Base-by-base conservation (phyloP, 2,888 invertebrate species). In the Epiblema foenella region DNA sequence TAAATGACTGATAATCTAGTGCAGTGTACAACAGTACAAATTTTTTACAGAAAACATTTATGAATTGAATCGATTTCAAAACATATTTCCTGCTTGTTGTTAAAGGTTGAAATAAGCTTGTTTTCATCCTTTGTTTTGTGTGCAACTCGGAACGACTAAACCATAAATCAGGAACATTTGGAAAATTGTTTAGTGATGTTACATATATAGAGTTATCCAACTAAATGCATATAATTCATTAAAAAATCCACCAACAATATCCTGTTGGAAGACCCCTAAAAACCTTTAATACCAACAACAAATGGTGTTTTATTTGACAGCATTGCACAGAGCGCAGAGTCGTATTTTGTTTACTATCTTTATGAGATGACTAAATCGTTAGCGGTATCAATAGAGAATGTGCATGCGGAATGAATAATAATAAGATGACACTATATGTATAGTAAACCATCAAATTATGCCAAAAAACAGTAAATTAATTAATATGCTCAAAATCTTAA, bases 361-460 rank as follows among this genome's bases (percentile, higher is more conserved):
- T 42, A 17, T 59, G 52, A 54, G 42, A 59, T 12, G 52, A 42
- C 52, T 69, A 57, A n/a, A 29, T 52, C 59, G 42, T 39, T 54
- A 46, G 52, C 29, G 58, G 59, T 70, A 51, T 69, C 58, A 33
- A 33, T n/a, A n/a, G n/a, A n/a, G n/a, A n/a, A n/a, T n/a, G n/a
- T n/a, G n/a, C n/a, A n/a, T n/a, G n/a, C n/a, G n/a, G n/a, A n/a
- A n/a, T n/a, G n/a, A n/a, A n/a, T n/a, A n/a, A n/a, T n/a, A n/a
- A n/a, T n/a, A n/a, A n/a, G n/a, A n/a, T n/a, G n/a, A n/a, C n/a
- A n/a, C n/a, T n/a, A n/a, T n/a, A n/a, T n/a, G n/a, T n/a, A n/a
- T n/a, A n/a, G n/a, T n/a, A n/a, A n/a, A n/a, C n/a, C n/a, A n/a
- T n/a, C n/a, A n/a, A n/a, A n/a, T n/a, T n/a, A n/a, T n/a, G n/a